A percentile compares a stretch with the other conserved stretches of the same genome.
Conservation (phyloP, 2,797 vertebrate genomes). For the Bradypodion ventrale region DNA sequence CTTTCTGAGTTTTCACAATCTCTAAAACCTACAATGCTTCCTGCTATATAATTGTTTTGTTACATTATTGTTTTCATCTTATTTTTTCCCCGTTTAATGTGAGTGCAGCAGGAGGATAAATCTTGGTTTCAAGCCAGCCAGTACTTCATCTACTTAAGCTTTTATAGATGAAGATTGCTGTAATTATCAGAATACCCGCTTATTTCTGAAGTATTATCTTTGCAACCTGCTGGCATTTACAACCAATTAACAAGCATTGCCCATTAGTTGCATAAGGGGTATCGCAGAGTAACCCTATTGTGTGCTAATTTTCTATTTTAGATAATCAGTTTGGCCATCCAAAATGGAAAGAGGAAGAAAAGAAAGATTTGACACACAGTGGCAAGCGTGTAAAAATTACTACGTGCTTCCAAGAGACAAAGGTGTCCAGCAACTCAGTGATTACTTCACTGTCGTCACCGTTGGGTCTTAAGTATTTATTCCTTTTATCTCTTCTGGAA, state of each 20-base stretch:
- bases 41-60: constrained; percentile 89
- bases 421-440: constrained; percentile 85
- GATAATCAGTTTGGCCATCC: constrained; percentile 86
- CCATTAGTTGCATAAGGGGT: constrained; percentile 95
- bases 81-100: constrained; percentile 80
- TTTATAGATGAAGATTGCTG: constrained; percentile 97
- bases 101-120: constrained; percentile 89
- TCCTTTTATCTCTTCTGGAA: constrained; percentile 84
- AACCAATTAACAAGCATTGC: constrained; percentile 98
- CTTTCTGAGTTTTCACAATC: constrained; percentile 86
- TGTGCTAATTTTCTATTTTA: constrained; percentile 88
- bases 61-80: constrained; percentile 91
- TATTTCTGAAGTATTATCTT: constrained; percentile 98
- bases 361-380: constrained; percentile 84
- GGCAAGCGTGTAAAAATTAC: constrained; percentile 86
- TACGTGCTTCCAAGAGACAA: constrained; percentile 86
- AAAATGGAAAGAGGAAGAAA: constrained; percentile 82
- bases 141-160: constrained; percentile 89
- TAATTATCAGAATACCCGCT: constrained; percentile 99
- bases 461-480: constrained; percentile 80
- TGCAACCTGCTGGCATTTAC: constrained; percentile 95
- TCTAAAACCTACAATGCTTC: constrained; percentile 84
- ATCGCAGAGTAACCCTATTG: constrained; percentile 84
- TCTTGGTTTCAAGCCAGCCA: constrained; percentile 89
- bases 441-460: constrained; percentile 84